Evolutionary conservation across 2,797 vertebrate species (phyloP), one percentile per base, ranked within the genome.

Genomic region (Tiaroga cobitis): DNA sequence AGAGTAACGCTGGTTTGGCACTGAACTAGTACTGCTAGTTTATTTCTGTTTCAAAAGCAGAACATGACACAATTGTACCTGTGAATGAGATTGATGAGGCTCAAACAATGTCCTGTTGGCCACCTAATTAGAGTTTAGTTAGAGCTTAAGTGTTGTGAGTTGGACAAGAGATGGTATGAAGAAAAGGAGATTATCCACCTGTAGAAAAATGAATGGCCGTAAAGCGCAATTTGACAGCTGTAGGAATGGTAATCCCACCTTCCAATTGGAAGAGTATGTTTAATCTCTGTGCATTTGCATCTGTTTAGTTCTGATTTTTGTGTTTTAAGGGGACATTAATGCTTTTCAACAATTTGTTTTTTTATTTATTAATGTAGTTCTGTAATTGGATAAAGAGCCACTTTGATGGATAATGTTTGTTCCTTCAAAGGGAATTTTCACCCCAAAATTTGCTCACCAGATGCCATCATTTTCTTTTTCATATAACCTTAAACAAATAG

Each of bases 1-100:
- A 72, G 83, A 78, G 73, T 80, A 63, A 80, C 24, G 21, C 82
- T 84, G 69, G 16, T 63, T 54, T 76, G 82, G 37, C 75, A 26
- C 56, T 51, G n/a, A 39, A 72, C 51, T 43, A 61, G 75, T 85
- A 54, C 32, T 26, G 9, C 16, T 56, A 73, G 34, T 16, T 77
- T 54, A 75, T 54, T 83, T 69, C 8, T 15, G 15, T 21, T 76
- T 80, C 34, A 24, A 61, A 67, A 67, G 37, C n/a, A 39, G 29
- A 67, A 49, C 29, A 82, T 83, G 46, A 39, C 10, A 16, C 61
- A 39, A 3, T 77, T 56, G 34, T 39, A 65, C 34, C 51, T 72
- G 34, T 73, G 74, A 59, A 56, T 37, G 46, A 56, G 78, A 37
- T 68, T 34, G 43, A 81, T 69, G 80, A 21, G n/a, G 21, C 32